Evolutionary conservation across 2,888 invertebrate species (phyloP), one percentile per base, ranked within the genome.

Genomic region (Cylindroiulus punctatus): DNA sequence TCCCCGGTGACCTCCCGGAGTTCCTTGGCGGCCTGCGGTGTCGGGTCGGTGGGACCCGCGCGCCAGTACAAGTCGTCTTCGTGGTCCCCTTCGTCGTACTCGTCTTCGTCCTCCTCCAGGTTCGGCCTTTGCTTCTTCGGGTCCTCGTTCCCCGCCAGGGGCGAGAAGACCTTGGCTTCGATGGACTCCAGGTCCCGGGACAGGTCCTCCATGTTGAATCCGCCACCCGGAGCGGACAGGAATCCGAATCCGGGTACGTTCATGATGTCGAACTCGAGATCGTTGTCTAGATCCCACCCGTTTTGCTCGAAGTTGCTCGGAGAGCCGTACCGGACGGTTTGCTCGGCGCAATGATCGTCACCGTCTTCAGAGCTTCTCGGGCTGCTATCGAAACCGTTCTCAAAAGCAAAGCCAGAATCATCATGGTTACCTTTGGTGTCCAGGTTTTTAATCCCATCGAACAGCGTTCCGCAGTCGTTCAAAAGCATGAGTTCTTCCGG

Each of bases 401-500:
- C 87, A 3, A 87, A 86, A n/a, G 82, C 87, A 47, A 81, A 84
- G 22, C 86, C 36, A 32, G 88, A 87, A 32, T 84, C 47, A 36
- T 87, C 88, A 36, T 88, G 89, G 36, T 89, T 90, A 7, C 19
- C 26, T 12, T 17, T 19, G 32, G 8, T 1, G 3, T 81, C 32
- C 19, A 32, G 42, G 42, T 44, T 44, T 17, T 40, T 84, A 5
- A 81, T 85, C 10, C 86, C 86, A 44, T 36, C 57, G n/a, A 40
- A 81, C 17, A 81, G n/a, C 81, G 32, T 19, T 3, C 36, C 17
- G n/a, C 81, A 81, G n/a, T n/a, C 32, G 26, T 86, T 87, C 85
- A 91, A 88, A 90, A 94, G 93, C 42, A 94, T 93, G 0, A 94
- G 91, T 89, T 94, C 94, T 0, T 93, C 91, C 0, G 94, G 94